Conservation (phyloP, 2,888 invertebrate species). For the Hipparchia sbordonii region DNA sequence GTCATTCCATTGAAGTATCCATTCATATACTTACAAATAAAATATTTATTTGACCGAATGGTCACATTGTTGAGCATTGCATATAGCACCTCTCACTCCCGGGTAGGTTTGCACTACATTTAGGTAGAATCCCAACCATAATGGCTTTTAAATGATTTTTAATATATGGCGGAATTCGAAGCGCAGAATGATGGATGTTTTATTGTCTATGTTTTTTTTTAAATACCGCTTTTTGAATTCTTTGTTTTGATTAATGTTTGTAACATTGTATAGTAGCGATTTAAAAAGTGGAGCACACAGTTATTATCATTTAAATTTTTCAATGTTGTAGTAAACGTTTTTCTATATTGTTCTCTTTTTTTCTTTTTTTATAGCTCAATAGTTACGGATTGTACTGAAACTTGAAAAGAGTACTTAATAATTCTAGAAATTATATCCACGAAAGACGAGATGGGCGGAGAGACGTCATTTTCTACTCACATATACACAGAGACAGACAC, state of each 20-base stretch:
- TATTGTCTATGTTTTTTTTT: slow-evolving; percentile 15
- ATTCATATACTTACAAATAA: too few relatives aligned
- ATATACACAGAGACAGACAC: too few relatives aligned
- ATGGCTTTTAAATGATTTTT: slow-evolving; percentile 47
- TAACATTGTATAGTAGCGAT: not conserved
- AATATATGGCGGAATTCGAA: slow-evolving; percentile 31
- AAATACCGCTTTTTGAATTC: slow-evolving; percentile 4
- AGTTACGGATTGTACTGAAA: too few relatives aligned
- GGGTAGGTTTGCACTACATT: too few relatives aligned
- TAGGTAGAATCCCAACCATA: slow-evolving; percentile 32
- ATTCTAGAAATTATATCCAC: too few relatives aligned
- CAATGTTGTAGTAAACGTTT: not conserved
- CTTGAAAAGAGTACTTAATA: too few relatives aligned
- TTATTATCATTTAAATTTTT: not conserved
- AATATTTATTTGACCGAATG: not conserved
- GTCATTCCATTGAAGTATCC: too few relatives aligned
- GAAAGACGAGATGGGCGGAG: too few relatives aligned
- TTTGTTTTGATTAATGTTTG: slow-evolving; percentile 11
- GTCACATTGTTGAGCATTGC: not conserved
- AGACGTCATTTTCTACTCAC: too few relatives aligned
- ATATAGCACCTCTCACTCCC: not conserved
- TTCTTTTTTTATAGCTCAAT: not conserved
- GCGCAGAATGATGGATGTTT: slow-evolving; percentile 14
- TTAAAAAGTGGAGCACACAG: not conserved
- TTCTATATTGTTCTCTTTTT: not conserved